phyloP scores from a whole-genome alignment of 2,888 invertebrate species.

The Drosophila conformis region DNA sequence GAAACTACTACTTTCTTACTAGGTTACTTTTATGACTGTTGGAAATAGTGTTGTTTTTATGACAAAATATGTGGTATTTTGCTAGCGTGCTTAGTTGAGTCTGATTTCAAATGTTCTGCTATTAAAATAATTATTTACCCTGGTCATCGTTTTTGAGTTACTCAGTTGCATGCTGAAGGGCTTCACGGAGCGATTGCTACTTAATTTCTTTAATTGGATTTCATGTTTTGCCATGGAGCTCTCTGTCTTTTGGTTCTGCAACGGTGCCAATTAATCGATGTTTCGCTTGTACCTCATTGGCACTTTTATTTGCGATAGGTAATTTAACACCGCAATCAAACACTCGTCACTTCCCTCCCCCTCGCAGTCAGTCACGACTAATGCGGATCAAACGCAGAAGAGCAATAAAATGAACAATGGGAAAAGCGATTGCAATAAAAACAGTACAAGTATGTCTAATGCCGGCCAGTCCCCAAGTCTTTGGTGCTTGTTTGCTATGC shows the following conservation, averaged over 20 bases:
- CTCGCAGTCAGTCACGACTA: conserved; percentile 36
- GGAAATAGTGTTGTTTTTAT: background rate
- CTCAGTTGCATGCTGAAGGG: conserved; percentile 43
- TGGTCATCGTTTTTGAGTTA: background rate
- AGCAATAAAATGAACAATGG: conserved; percentile 16
- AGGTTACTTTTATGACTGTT: background rate
- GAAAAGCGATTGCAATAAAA: conserved; percentile 15
- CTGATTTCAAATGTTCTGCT: background rate
- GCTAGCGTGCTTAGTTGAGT: background rate
- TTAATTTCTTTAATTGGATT: conserved; percentile 80
- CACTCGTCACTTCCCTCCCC: conserved; percentile 13
- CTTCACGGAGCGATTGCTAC: conserved; percentile 71
- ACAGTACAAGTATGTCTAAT: conserved; percentile 8
- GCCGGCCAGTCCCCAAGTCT: background rate
- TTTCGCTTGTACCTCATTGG: conserved; percentile 26
- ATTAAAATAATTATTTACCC: background rate
- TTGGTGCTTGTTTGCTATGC: conserved; percentile 8
- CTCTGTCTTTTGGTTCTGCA: conserved; percentile 15
- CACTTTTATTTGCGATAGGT: conserved; percentile 32
- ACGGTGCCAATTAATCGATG: conserved; percentile 19
- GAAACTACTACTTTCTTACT: background rate
- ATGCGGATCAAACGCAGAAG: conserved; percentile 57
- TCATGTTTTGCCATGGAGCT: conserved; percentile 33
- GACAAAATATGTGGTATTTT: background rate
- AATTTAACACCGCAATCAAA: conserved; percentile 62